Evolutionary conservation across 2,888 invertebrate genomes (phyloP).

Genomic region (Leptinotarsa peninsularis): DNA sequence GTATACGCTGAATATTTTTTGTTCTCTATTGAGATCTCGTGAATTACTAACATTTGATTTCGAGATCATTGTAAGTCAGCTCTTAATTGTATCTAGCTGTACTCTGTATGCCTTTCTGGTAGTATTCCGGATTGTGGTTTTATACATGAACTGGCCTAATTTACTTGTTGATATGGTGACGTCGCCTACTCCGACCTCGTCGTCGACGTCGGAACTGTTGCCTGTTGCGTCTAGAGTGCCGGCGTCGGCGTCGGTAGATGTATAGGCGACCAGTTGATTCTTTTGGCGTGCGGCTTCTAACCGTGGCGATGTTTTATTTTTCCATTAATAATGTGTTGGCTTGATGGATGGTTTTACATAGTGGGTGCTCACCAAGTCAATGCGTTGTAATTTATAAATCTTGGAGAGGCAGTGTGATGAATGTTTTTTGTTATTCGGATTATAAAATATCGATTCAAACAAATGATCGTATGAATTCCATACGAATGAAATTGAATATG

Average conservation of each 20-base stretch:
- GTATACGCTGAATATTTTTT: too few species aligned
- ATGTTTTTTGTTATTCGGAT: background rate
- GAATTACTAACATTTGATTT: too few species aligned
- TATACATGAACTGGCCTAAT: background rate
- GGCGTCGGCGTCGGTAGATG: conserved; percentile 4
- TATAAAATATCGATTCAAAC: too few species aligned
- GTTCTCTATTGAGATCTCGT: too few species aligned
- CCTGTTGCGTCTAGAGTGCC: conserved; percentile 26
- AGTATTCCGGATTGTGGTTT: background rate
- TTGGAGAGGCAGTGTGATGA: background rate
- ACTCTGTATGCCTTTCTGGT: too few species aligned
- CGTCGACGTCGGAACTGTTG: conserved; percentile 17
- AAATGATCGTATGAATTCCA: too few species aligned
- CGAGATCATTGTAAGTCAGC: too few species aligned
- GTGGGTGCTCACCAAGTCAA: conserved; percentile 2
- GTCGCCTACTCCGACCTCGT: conserved; percentile 20
- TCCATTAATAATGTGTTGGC: conserved; percentile 12
- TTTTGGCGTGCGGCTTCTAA: conserved; percentile 4
- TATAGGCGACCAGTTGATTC: conserved; percentile 20
- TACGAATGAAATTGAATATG: too few species aligned
- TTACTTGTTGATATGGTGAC: conserved; percentile 25
- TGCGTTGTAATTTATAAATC: conserved; percentile 2
- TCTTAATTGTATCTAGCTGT: too few species aligned
- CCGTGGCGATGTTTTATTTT: conserved; percentile 4
- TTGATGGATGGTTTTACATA: conserved; percentile 8